These are phyloP conservation scores for Drosophila falleni DNA, from an alignment of 2,888 invertebrate species.

Conservation along the genomic window DNA sequence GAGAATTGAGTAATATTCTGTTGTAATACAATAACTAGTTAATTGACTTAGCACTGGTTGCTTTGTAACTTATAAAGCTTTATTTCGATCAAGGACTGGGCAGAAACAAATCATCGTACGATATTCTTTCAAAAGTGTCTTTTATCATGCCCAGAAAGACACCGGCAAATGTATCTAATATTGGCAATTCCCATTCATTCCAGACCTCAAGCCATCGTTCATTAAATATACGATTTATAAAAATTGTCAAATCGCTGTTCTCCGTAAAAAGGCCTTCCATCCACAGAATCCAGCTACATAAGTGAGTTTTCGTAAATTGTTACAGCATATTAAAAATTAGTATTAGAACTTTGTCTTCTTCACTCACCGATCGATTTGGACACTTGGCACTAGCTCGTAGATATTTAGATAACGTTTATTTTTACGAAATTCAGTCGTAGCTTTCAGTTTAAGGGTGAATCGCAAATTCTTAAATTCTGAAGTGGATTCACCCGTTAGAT, in stretches of 20 bases:
- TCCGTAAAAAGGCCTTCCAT: conserved; percentile 51
- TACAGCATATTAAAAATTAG: background rate
- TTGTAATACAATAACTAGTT: background rate
- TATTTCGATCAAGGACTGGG: background rate
- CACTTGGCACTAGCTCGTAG: conserved; percentile 45
- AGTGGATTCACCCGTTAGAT: conserved; percentile 25
- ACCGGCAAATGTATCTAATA: conserved; percentile 41
- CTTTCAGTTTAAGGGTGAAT: conserved; percentile 58
- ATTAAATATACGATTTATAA: conserved; percentile 54
- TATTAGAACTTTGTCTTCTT: background rate
- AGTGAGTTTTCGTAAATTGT: background rate
- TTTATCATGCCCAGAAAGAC: conserved; percentile 44
- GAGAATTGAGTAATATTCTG: background rate
- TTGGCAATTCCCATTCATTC: conserved; percentile 54
- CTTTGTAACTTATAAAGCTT: background rate
- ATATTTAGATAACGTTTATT: conserved; percentile 59
- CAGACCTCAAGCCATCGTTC: conserved; percentile 56
- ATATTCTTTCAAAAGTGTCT: conserved; percentile 33
- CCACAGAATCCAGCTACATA: conserved; percentile 54
- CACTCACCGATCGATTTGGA: conserved; percentile 55
- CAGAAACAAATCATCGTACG: conserved; percentile 65
- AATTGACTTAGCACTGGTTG: background rate
- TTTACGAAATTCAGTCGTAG: conserved; percentile 46
- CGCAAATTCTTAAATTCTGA: conserved; percentile 58
- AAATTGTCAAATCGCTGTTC: conserved; percentile 51